Conservation (phyloP, 1,140 invertebrate genomes). For the Hylyphantes graminicola region DNA sequence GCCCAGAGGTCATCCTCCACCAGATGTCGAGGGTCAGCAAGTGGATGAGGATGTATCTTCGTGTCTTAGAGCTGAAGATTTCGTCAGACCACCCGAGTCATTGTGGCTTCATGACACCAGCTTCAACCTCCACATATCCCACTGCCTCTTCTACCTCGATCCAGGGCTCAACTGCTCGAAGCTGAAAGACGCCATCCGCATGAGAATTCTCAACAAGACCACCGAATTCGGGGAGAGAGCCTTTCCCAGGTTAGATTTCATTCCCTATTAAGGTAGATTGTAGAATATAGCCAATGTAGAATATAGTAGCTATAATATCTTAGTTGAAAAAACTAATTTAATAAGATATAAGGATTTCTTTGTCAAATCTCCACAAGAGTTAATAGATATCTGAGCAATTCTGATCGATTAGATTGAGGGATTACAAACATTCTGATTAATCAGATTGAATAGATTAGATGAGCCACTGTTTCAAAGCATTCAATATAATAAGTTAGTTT, state of each 20-base stretch:
- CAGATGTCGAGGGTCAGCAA: constrained; percentile 12
- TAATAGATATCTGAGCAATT: too few relatives aligned
- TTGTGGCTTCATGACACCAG: constrained; percentile 70
- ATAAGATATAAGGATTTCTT: too few relatives aligned
- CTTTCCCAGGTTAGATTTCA: constrained; percentile 65
- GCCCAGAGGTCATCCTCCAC: not conserved
- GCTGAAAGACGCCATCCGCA: constrained; percentile 69
- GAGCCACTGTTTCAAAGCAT: too few relatives aligned
- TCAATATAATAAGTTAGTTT: too few relatives aligned
- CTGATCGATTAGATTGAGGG: too few relatives aligned
- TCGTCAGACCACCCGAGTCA: constrained; percentile 66
- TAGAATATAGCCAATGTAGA: too few relatives aligned
- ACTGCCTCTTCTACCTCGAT: constrained; percentile 71
- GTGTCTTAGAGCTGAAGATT: constrained; percentile 52
- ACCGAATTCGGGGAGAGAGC: constrained; percentile 67
- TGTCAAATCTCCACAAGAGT: too few relatives aligned
- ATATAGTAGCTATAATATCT: too few relatives aligned
- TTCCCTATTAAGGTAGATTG: too few relatives aligned
- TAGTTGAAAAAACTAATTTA: too few relatives aligned
- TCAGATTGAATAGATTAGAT: too few relatives aligned
- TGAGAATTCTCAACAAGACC: constrained; percentile 69
- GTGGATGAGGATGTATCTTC: not conserved
- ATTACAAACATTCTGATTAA: too few relatives aligned
- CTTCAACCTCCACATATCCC: constrained; percentile 68
- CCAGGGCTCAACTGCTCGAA: constrained; percentile 68